Conservation (phyloP, 2,113 vertebrate species). For the human (Homo sapiens) region DNA sequence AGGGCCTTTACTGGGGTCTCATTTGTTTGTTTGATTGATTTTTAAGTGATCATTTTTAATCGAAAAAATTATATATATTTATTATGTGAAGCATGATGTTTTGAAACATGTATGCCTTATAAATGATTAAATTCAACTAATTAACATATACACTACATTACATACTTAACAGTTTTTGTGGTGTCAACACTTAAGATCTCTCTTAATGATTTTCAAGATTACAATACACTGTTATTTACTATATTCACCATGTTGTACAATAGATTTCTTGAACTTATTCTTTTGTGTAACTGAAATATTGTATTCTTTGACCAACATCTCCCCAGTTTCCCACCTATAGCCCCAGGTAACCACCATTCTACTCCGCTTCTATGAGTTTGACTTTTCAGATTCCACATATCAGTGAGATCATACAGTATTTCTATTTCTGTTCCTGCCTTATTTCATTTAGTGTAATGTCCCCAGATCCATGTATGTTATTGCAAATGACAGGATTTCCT, state of each 20-base stretch:
- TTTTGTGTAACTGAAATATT: neutral
- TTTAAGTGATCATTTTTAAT: neutral
- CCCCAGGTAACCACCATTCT: neutral
- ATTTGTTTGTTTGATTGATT: neutral
- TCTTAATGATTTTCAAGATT: neutral
- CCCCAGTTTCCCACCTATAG: accelerated
- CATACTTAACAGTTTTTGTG: neutral
- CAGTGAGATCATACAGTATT: too few species aligned
- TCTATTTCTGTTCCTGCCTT: too few species aligned
- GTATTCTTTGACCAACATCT: neutral
- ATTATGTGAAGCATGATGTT: too few species aligned
- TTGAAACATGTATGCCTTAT: neutral
- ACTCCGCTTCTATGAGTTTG: neutral
- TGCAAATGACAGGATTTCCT: neutral
- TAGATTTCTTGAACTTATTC: neutral
- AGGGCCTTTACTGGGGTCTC: neutral
- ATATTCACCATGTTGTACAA: neutral
- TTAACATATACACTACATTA: neutral
- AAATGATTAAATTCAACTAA: neutral
- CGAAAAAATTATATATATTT: neutral
- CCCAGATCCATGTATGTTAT: too few species aligned
- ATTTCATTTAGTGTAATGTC: neutral
- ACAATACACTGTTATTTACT: neutral
- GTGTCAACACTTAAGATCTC: neutral
- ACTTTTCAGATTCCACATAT: neutral